Evolutionary conservation across 2,113 vertebrate genomes (phyloP).

Genomic region (Poeciliopsis turrubarensis): DNA sequence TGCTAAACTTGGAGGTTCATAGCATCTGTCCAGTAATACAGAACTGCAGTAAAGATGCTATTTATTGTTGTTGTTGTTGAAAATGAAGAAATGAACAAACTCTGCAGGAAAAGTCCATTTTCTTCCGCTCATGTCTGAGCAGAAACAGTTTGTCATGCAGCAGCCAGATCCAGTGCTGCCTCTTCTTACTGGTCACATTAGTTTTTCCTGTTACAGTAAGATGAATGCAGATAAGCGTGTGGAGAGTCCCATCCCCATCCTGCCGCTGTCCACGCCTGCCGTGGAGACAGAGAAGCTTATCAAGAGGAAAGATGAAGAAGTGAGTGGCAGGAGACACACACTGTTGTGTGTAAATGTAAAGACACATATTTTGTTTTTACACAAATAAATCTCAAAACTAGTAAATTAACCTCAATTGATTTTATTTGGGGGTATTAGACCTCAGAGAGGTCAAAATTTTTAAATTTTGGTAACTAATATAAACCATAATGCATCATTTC

Average conservation of each 20-base stretch:
- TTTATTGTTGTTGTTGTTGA: not conserved
- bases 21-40: not conserved
- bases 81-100: not conserved
- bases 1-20: not conserved
- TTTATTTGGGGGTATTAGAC: too few species aligned
- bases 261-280: slow-evolving; percentile 87
- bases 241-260: slow-evolving; percentile 90
- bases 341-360: not conserved
- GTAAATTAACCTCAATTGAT: too few species aligned
- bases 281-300: slow-evolving; percentile 92
- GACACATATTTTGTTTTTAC: too few species aligned
- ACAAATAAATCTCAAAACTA: too few species aligned
- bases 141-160: not conserved
- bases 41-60: not conserved
- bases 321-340: slow-evolving; percentile 51
- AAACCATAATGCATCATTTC: too few species aligned
- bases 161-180: not conserved
- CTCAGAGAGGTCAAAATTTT: too few species aligned
- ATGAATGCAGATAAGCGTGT: slow-evolving; percentile 89
- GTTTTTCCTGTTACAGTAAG: slow-evolving; percentile 76
- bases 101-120: not conserved
- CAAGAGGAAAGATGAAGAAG: slow-evolving; percentile 94
- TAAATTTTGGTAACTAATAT: too few species aligned
- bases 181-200: not conserved
- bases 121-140: not conserved